Conservation (phyloP, 2,888 invertebrate species). For the Tenthredo amoena region DNA sequence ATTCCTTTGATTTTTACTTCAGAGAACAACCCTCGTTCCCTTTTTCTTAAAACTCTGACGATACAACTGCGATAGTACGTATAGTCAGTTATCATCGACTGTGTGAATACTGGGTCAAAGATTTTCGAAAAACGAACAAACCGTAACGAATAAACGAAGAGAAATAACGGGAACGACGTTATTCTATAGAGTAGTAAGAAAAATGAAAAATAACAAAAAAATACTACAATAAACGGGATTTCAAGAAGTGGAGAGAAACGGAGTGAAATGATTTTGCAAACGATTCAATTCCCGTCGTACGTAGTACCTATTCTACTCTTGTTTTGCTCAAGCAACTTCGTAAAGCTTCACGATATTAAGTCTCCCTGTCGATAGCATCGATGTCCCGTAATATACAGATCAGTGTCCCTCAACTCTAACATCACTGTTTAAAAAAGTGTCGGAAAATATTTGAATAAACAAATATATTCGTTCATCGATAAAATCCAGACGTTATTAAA, state of each 20-base stretch:
- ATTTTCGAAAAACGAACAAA: too few relatives aligned
- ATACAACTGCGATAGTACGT: neutral
- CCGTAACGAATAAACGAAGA: neutral
- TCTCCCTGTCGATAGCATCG: slow-evolving; percentile 1
- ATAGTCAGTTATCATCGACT: neutral
- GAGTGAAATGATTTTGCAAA: slow-evolving; percentile 35
- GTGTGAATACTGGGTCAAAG: neutral
- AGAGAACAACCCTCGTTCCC: neutral
- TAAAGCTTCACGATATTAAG: slow-evolving; percentile 38
- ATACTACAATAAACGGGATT: neutral
- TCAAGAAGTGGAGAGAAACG: slow-evolving; percentile 6
- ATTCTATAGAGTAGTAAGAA: neutral
- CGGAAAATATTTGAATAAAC: neutral
- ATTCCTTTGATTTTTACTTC: neutral
- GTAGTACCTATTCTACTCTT: neutral
- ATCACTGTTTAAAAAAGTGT: neutral
- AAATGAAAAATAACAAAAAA: neutral
- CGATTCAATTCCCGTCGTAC: slow-evolving; percentile 33
- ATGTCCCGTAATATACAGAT: neutral
- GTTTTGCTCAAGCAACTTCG: slow-evolving; percentile 39
- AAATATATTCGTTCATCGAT: neutral
- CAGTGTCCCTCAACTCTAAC: slow-evolving; percentile 16
- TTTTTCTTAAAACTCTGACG: neutral
- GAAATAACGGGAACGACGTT: neutral
- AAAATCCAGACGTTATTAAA: neutral